Base-by-base conservation (phyloP, 2,797 vertebrate species). In the Eospalax fontanierii region DNA sequence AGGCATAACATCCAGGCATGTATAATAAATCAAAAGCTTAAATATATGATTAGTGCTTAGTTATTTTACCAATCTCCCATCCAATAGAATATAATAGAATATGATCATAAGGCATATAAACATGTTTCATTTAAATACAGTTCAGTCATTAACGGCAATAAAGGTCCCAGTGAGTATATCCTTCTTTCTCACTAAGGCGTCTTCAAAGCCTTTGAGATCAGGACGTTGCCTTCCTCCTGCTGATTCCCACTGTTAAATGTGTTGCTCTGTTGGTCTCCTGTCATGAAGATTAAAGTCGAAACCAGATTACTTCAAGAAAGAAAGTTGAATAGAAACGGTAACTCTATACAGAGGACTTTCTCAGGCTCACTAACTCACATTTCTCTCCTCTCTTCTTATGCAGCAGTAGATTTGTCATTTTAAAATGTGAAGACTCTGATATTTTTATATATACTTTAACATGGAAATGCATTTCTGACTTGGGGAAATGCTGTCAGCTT, bases 381-480 rank as follows among this genome's bases (percentile, higher is more conserved):
- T 85, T 50, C 93, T 2, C 15, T 50, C 84, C 87, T 93, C 38
- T 73, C 93, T 96, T 95, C 38, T 38, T 70, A 24, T 59, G 16
- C 0, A 90, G 28, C 88, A 50, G 43, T 19, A 8, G 33, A 63
- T 70, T 92, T 93, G 50, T 0, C 19, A 40, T 22, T 92, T 96
- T 94, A 95, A 63, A 95, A 78, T 73, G 28, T 22, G 54, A 78
- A 15, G 4, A 43, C 7, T 2, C 21, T 92, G 70, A 74, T 0
- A 93, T 90, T 80, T 80, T 63, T 9, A 14, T 9, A 91, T 78
- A 54, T 54, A 96, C 54, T 81, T 80, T 80, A 84, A 91, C 88
- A 89, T 22, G 22, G n/a, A 97, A 76, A 81, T 95, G n/a, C 95
- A 96, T 46, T 95, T 97, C 79, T 96, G 71, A 93, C 70, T 95